Evolutionary conservation across 2,888 invertebrate species (phyloP), one percentile per base, ranked within the genome.

Genomic region (Tenthredo mesomela): DNA sequence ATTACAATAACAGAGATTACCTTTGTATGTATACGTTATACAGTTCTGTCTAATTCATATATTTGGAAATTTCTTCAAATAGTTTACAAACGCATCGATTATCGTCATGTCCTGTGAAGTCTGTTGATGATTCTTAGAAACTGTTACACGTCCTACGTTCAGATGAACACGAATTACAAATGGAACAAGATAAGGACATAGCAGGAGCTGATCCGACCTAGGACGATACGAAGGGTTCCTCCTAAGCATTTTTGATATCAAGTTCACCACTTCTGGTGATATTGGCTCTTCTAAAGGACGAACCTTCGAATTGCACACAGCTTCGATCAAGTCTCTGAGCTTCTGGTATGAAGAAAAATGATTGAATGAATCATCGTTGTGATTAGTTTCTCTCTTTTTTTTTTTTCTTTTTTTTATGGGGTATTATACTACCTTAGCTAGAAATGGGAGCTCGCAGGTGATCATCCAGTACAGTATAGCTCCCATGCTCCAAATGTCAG

Each of bases 401-500:
- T 18, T 29, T 12, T n/a, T 1, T 7, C 18, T 3, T 29, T 10
- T 29, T 29, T 15, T 29, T 12, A 25, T 7, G 25, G 12, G n/a
- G n/a, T n/a, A 71, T 50, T 58, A 21, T 50, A 29, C 86, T 89
- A 91, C 91, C 87, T 78, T 82, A 9, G 89, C 90, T n/a, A 90
- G 88, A 78, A 92, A 92, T 3, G 92, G 92, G 84, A 90, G 88
- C 67, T 85, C 87, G 84, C 90, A 90, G 9, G 91, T 89, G 18
- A 92, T 84, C 93, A 97, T 94, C 93, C 98, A 97, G 90, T 97
- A 98, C 6, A 98, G 93, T 86, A 98, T 95, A 91, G 98, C 97
- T 0, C 98, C 98, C 82, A 97, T 94, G 18, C 97, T 96, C 98
- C 98, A 98, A 85, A 98, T 95, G 90, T 98, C 98, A 89, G 96